A percentile compares a stretch with the other conserved stretches of the same genome.
These are phyloP conservation scores for Brachyistius frenatus DNA, from an alignment of 2,113 vertebrate species.

Conservation along the genomic window DNA sequence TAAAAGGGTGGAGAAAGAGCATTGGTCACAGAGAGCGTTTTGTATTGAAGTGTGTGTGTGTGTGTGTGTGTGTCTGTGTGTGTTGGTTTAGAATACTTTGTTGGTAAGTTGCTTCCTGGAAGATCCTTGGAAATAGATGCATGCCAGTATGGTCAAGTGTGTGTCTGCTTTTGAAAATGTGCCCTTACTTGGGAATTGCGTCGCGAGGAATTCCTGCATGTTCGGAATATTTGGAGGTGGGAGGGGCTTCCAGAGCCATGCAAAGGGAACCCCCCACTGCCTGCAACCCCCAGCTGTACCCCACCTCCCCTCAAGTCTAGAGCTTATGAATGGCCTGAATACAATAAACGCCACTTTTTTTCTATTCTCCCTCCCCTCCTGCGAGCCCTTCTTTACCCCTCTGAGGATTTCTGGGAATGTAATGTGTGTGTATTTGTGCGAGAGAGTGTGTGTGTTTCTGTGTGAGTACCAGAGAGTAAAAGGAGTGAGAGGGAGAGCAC, in stretches of 20 bases:
- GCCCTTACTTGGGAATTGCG: slow-evolving; percentile 75
- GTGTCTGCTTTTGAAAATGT: slow-evolving; percentile 55
- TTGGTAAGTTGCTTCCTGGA: slow-evolving; percentile 48
- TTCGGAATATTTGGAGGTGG: slow-evolving; percentile 83
- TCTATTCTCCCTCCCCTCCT: slow-evolving; percentile 57
- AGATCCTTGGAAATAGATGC: slow-evolving; percentile 38
- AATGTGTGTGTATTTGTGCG: slow-evolving; percentile 58
- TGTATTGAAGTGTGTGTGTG: slow-evolving; percentile 54
- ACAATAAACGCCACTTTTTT: slow-evolving; percentile 92
- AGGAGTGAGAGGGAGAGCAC: slow-evolving; percentile 51
- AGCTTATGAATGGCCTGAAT: slow-evolving; percentile 94
- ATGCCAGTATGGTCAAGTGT: slow-evolving; percentile 30
- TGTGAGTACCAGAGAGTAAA: slow-evolving; percentile 37
- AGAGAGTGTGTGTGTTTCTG: slow-evolving; percentile 41
- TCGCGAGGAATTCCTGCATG: slow-evolving; percentile 83
- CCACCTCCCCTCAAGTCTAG: slow-evolving; percentile 86
- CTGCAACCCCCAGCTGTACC: slow-evolving; percentile 73
- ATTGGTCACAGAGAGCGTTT: slow-evolving; percentile 72
- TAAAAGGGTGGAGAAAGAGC: slow-evolving; percentile 59
- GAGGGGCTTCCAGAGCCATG: slow-evolving; percentile 81
- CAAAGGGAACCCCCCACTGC: slow-evolving; percentile 85
- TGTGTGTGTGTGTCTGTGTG: slow-evolving; percentile 31
- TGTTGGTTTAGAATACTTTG: slow-evolving; percentile 63
- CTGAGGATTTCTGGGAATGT: slow-evolving; percentile 79
- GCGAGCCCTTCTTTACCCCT: slow-evolving; percentile 70